Base-by-base conservation (phyloP, 1,140 invertebrate genomes). In the Lasaia peninsularis region DNA sequence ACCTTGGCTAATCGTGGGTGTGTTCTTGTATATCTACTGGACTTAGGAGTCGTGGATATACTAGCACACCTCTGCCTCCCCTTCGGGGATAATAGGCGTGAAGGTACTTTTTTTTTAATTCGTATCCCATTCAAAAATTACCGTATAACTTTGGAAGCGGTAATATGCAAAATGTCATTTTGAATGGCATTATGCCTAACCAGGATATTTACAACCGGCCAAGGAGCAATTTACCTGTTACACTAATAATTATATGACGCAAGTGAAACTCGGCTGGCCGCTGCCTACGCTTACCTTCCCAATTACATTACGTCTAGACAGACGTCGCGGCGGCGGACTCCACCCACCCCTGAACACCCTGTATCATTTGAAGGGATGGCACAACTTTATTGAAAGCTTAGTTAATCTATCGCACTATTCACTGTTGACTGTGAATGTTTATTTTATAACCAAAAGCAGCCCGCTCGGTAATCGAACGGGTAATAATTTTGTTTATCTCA, bases 301-400 rank as follows among this genome's bases (percentile, higher is more conserved):
- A 86, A 87, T 87, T 87, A 87, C 78, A 75, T 76, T 75, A 70
- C 69, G 84, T 87, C 82, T 87, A 87, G 82, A 87, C 78, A 75
- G 75, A 72, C 73, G 70, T 72, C 74, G 74, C 68, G 71, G 64
- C 73, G 70, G 73, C 74, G 73, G 73, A 66, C 75, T 67, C 72
- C 71, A 40, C 65, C 67, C 64, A 67, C 59, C 76, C 70, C 61
- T 62, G 60, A 58, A 66, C 72, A 73, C 76, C 70, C 69, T 59
- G 48, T 69, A 70, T 71, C 68, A 74, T 73, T 82, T 76, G 69
- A 71, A 75, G 69, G 63, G 59, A 75, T 63, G 62, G 71, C 60
- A 67, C 63, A 63, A 20, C 52, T 34, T 31, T 51, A 54, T 54
- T 37, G 52, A 37, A 54, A 54, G 44, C 53, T 24, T 12, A 55